phyloP scores from a whole-genome alignment of 2,888 invertebrate genomes.

The Drosophila leonis region DNA sequence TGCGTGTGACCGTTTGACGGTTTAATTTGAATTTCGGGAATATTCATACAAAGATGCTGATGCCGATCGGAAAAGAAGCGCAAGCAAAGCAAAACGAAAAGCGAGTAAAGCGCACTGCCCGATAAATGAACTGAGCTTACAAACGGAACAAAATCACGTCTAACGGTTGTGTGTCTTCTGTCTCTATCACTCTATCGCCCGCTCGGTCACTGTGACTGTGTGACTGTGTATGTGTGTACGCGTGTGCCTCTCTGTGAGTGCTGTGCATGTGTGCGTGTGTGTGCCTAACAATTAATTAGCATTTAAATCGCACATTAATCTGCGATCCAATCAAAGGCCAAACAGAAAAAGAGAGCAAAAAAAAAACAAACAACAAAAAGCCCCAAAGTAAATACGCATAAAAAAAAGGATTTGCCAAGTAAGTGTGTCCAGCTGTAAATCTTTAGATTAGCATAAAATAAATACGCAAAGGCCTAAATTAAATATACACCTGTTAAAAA shows the following conservation, averaged over 20 bases:
- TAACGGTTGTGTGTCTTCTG: conserved; percentile 4
- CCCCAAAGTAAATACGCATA: conserved; percentile 6
- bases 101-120: conserved; percentile 33
- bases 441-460: conserved; percentile 47
- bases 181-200: conserved; percentile 3
- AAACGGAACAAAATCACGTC: conserved; percentile 43
- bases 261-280: conserved; percentile 28
- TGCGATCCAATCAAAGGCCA: conserved; percentile 52
- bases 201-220: neutral
- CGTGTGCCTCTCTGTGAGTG: conserved; percentile 16
- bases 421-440: conserved; percentile 44
- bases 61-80: conserved; percentile 49
- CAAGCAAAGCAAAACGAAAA: conserved; percentile 31
- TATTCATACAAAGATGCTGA: conserved; percentile 58
- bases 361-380: neutral
- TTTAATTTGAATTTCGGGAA: conserved; percentile 54
- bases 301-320: conserved; percentile 69
- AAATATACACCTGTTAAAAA: conserved; percentile 27
- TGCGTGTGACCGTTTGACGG: conserved; percentile 47
- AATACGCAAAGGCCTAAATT: conserved; percentile 32
- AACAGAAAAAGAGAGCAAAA: conserved; percentile 22
- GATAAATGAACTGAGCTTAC: conserved; percentile 55
- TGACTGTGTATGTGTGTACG: conserved; percentile 28
- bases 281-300: conserved; percentile 71
- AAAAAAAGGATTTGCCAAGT: conserved; percentile 30